Percentiles rank a stretch among this genome's conserved stretches.
Conservation (phyloP, 2,888 invertebrate genomes). For the Tetragonisca angustula region DNA sequence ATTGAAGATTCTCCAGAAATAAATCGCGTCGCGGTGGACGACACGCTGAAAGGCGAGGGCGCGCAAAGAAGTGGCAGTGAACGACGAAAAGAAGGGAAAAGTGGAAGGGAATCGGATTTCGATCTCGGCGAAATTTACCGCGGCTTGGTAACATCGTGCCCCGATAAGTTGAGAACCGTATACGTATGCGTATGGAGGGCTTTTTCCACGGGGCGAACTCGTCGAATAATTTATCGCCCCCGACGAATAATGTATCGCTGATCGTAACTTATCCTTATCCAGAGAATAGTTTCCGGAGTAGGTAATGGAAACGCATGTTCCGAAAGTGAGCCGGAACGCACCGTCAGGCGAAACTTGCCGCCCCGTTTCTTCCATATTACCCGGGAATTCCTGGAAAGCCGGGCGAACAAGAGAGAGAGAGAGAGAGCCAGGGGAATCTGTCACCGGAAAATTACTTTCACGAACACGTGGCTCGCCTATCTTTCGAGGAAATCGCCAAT, state of each 20-base stretch:
- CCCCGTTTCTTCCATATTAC: too few relatives aligned
- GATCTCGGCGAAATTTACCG: conserved; percentile 36
- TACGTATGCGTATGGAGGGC: background rate
- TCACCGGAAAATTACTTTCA: conserved; percentile 34
- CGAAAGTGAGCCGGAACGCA: background rate
- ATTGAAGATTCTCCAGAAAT: too few relatives aligned
- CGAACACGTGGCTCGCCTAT: conserved; percentile 22
- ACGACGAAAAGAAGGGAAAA: too few relatives aligned
- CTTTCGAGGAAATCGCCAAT: conserved; percentile 70
- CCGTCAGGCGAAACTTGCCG: background rate
- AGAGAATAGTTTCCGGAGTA: conserved; percentile 11
- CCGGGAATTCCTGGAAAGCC: background rate
- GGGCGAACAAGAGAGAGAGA: background rate
- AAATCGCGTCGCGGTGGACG: too few relatives aligned
- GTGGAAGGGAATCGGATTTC: background rate
- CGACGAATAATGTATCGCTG: conserved; percentile 31
- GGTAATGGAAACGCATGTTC: conserved; percentile 53
- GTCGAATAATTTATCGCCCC: conserved; percentile 33
- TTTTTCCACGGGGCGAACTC: conserved; percentile 7
- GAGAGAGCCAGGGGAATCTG: background rate
- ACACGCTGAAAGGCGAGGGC: too few relatives aligned
- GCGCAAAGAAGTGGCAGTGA: too few relatives aligned
- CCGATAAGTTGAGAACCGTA: background rate
- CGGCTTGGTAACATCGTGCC: conserved; percentile 24
- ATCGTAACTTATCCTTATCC: conserved; percentile 30